Percentiles rank a stretch among this genome's conserved stretches.
These are phyloP conservation scores for Panzeria rudis DNA, from an alignment of 2,888 invertebrate species.

Conservation along the genomic window DNA sequence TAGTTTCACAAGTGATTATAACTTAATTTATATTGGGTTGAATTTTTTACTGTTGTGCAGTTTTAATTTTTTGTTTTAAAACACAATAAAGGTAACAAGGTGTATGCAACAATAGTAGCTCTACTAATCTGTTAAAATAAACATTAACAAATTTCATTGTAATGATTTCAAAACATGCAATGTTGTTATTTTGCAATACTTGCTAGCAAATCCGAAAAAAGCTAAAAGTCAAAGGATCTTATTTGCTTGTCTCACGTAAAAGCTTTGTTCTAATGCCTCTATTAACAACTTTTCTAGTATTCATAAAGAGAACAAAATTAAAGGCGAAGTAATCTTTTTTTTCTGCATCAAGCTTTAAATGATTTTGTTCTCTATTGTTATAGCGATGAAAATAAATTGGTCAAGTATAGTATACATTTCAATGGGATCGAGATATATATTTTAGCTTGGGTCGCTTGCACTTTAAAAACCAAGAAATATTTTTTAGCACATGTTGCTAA, in stretches of 20 bases:
- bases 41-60: neutral
- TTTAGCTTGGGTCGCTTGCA: neutral
- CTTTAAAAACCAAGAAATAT: neutral
- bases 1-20: neutral
- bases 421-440: neutral
- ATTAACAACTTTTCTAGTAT: neutral
- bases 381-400: neutral
- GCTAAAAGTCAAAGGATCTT: constrained; percentile 41
- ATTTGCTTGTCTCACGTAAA: neutral
- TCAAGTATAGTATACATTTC: neutral
- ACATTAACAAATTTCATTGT: constrained; percentile 81
- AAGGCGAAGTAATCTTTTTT: neutral
- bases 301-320: neutral
- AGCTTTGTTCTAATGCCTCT: neutral
- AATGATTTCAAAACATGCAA: constrained; percentile 81
- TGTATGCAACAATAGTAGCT: constrained; percentile 55
- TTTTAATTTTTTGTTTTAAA: neutral
- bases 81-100: constrained; percentile 9
- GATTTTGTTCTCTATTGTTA: neutral
- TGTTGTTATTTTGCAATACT: constrained; percentile 39
- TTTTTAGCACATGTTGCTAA: constrained; percentile 10
- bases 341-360: neutral
- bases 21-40: neutral
- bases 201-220: neutral
- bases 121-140: constrained; percentile 81